Evolutionary conservation across 2,797 vertebrate species (phyloP), one percentile per base, ranked within the genome.

Genomic region (Lates japonicus): DNA sequence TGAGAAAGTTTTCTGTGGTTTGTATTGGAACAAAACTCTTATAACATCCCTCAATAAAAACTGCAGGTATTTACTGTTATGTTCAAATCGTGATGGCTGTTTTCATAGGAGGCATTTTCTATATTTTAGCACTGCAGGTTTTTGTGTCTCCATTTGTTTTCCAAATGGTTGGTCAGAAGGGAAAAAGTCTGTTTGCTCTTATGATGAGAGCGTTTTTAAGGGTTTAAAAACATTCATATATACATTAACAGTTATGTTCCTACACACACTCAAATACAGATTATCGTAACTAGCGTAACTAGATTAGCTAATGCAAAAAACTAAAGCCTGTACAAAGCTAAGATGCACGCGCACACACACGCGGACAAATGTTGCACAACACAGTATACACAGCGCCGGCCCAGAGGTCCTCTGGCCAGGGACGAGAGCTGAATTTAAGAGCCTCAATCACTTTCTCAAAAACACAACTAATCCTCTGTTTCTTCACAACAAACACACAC

Each of bases 381-480:
- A 74, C 51, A 41, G 70, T 73, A 54, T 48, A 80, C 81, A 70
- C 85, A 80, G 58, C 51, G 9, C 60, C 70, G 42, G 80, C 88
- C 82, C 80, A 79, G 76, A 88, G 85, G 93, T 92, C 83, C 82
- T 52, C 73, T 25, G 78, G 69, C 87, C 76, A 73, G 88, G 82
- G 88, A 92, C 72, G 60, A 81, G 86, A 78, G 83, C 37, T 83
- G 92, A 93, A 94, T 95, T 93, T 85, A 88, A 79, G 73, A 88
- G 81, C 82, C 86, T 93, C 91, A 90, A 92, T 93, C 93, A 93
- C 89, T 92, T 87, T 90, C 86, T 91, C 81, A 91, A 90, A 91
- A 94, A 94, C 86, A 93, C 84, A 84, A 81, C 86, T 93, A 94
- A 92, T 92, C 93, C 93, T 86, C 74, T 55, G 62, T 84, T 61